Base-by-base conservation (phyloP, 2,888 invertebrate species). In the Odontothrips loti region DNA sequence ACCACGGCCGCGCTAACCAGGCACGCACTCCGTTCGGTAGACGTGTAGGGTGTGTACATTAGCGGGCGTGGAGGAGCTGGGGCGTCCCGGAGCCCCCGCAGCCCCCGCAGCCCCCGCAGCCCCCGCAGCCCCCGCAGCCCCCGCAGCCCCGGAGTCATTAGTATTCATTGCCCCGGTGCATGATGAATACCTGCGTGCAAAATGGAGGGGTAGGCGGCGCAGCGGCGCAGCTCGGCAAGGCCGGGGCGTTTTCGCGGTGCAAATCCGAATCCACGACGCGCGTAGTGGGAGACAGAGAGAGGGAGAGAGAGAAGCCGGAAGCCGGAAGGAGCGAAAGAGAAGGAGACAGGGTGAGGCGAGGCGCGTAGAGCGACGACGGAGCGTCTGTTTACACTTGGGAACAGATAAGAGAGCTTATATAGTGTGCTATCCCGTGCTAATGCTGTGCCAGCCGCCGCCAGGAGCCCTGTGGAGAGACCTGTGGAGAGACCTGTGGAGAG, bases 351-450 rank as follows among this genome's bases (percentile, higher is more conserved):
- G 34, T 4, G 34, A 43, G 34, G 2, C 34, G 34, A 6, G 34
- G 34, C 34, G 34, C 3, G 34, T 6, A 51, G 58, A 17, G 58
- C 58, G 20, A 6, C 58, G 58, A 23, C 23, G 68, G 23, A n/a
- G 68, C 68, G 68, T 75, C 68, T 75, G 68, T 75, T 75, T 75
- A 75, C 68, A 75, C 68, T 75, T 12, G 68, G 68, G 68, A 27
- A 12, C 68, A 75, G 68, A 75, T 75, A 75, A 75, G 68, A 27
- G 68, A 27, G 68, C 68, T 75, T 75, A 68, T 68, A 75, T 27
- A 75, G 23, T 27, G 68, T 75, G 68, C 68, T 75, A 75, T 11
- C 23, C 23, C 68, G 68, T 12, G 27, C 68, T 8, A 43, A 43
- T 43, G 34, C 34, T 43, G 34, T 43, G 34, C 6, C 15, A 20